Conservation (phyloP, 2,888 invertebrate species). For the Nephrotoma guestfalica region DNA sequence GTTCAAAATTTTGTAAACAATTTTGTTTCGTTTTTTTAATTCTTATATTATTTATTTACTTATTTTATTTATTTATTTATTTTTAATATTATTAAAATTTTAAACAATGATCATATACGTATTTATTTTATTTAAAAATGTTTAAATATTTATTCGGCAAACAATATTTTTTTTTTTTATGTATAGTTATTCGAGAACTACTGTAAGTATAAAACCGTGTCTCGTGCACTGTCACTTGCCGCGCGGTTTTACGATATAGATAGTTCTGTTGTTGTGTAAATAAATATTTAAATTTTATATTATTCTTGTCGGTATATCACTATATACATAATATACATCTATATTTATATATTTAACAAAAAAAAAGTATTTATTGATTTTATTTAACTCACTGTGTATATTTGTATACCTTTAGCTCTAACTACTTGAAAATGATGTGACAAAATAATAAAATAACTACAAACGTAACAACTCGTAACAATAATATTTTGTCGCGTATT, state of each 20-base stretch:
- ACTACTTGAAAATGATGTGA: background rate
- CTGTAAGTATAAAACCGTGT: conserved; percentile 8
- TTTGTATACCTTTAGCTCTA: background rate
- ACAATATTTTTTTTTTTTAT: background rate
- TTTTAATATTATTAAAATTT: background rate
- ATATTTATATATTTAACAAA: background rate
- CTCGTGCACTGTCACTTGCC: conserved; percentile 2
- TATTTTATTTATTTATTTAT: background rate
- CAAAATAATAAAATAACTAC: background rate
- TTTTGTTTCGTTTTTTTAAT: background rate
- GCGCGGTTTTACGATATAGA: background rate
- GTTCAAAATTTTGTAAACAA: background rate
- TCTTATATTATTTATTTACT: conserved; percentile 2
- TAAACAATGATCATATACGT: background rate
- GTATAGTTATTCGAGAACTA: background rate
- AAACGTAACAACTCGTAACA: background rate
- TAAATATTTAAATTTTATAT: background rate
- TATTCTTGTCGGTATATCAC: background rate
- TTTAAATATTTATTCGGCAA: background rate
- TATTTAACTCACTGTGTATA: background rate
- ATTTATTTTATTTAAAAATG: background rate
- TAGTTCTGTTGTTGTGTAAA: background rate
- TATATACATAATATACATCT: background rate
- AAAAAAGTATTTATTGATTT: background rate
- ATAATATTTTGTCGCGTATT: background rate